These are phyloP conservation scores for Eciton burchellii DNA, from an alignment of 1,140 invertebrate species.

Conservation along the genomic window DNA sequence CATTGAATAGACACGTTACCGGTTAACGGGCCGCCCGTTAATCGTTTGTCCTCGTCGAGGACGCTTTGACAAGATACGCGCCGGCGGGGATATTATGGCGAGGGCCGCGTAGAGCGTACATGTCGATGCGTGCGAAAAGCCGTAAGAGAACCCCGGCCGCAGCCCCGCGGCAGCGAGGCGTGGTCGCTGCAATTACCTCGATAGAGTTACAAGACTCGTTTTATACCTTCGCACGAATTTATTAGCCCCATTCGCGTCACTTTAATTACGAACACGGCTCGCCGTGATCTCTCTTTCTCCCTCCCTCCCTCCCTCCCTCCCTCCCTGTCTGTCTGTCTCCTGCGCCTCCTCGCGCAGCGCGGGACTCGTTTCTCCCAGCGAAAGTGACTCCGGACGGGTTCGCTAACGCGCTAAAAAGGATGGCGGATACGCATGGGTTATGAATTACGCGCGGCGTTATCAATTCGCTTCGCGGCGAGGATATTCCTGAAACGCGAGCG, in stretches of 20 bases:
- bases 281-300: constrained; percentile 65
- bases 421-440: background rate
- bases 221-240: constrained; percentile 81
- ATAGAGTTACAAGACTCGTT: constrained; percentile 84
- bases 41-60: constrained; percentile 76
- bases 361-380: constrained; percentile 34
- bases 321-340: constrained; percentile 62
- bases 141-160: constrained; percentile 73
- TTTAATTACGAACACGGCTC: constrained; percentile 80
- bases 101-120: constrained; percentile 18
- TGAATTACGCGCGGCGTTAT: constrained; percentile 20
- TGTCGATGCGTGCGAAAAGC: constrained; percentile 76
- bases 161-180: constrained; percentile 79
- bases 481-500: constrained; percentile 64
- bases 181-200: constrained; percentile 82
- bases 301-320: background rate
- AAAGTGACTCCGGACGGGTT: constrained; percentile 34
- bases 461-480: constrained; percentile 54
- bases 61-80: constrained; percentile 74
- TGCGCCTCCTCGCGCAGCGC: background rate
- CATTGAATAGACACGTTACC: constrained; percentile 79
- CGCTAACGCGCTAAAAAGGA: constrained; percentile 1
- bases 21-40: constrained; percentile 76
- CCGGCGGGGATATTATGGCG: constrained; percentile 68
- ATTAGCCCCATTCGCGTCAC: constrained; percentile 83